Base-by-base conservation (phyloP, 2,113 vertebrate species). In the Zapus hudsonius region DNA sequence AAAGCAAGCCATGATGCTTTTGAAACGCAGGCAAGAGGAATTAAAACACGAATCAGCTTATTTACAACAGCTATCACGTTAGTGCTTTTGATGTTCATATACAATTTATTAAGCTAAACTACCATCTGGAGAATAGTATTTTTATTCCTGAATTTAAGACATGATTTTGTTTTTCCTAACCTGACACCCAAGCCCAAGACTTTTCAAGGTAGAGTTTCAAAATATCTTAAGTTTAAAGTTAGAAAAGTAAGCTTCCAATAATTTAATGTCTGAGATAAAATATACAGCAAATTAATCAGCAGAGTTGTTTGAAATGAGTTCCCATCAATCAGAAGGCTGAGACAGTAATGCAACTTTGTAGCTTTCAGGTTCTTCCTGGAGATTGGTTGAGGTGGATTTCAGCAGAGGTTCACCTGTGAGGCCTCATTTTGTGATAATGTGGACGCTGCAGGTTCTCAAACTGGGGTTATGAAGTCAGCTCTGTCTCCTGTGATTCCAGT, bases 21-120 rank as follows among this genome's bases (percentile, higher is more conserved):
- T 97, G 20, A 97, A 97, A 84, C 97, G 97, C 93, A 99, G 99
- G 97, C 98, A 98, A 95, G 98, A 98, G 44, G 98, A 98, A 36
- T 96, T 99, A 88, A 98, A 98, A 91, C 96, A 94, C 61, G 98
- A 98, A 94, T 98, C 99, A 63, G 87, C 98, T 33, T 92, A 87
- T 78, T 96, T 99, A 80, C 78, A 96, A 22, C 86, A 90, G 40
- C 74, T 96, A 69, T 70, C 92, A 78, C 31, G 94, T 97, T 96
- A 97, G 96, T 94, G 88, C 72, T 92, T 95, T 89, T 17, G 78
- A 0, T 96, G 38, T 97, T 96, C 31, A 76, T n/a, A 87, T 80
- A 82, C 90, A 3, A 78, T 90, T 83, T 13, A 55, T 92, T 72
- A 82, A 92, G 25, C 72, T 91, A 94, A 86, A 78, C 55, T 88